Evolutionary conservation across 2,888 invertebrate species (phyloP).

Genomic region (Papilio gigon): DNA sequence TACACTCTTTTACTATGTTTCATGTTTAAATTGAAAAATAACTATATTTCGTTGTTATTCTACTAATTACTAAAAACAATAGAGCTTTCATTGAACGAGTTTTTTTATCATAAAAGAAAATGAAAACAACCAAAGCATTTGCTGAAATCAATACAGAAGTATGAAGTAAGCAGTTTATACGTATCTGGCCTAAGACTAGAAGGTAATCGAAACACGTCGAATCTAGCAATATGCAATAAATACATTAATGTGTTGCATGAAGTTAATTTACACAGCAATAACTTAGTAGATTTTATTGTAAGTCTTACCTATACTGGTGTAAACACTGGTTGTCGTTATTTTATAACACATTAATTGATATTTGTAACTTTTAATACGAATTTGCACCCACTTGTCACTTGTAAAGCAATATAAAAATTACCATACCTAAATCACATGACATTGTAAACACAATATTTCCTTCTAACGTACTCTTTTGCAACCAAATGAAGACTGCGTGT

Average conservation of each 20-base stretch:
- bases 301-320: constrained; percentile 28
- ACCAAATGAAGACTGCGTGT: constrained; percentile 62
- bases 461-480: constrained; percentile 54
- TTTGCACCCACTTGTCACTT: constrained; percentile 13
- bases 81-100: no score
- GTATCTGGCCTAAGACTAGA: background rate
- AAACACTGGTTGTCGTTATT: constrained; percentile 18
- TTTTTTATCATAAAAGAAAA: no score
- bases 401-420: background rate
- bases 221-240: constrained; percentile 23
- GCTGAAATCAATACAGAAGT: background rate
- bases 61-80: background rate
- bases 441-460: constrained; percentile 46
- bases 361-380: background rate
- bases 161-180: background rate
- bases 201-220: constrained; percentile 16
- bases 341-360: constrained; percentile 16
- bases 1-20: background rate
- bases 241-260: constrained; percentile 4
- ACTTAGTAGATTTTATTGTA: constrained; percentile 22
- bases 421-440: constrained; percentile 21
- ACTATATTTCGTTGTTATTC: background rate
- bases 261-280: constrained; percentile 30
- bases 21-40: background rate
- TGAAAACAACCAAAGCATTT: no score